Evolutionary conservation across 1,140 invertebrate species (phyloP).

Genomic region (Apis laboriosa): DNA sequence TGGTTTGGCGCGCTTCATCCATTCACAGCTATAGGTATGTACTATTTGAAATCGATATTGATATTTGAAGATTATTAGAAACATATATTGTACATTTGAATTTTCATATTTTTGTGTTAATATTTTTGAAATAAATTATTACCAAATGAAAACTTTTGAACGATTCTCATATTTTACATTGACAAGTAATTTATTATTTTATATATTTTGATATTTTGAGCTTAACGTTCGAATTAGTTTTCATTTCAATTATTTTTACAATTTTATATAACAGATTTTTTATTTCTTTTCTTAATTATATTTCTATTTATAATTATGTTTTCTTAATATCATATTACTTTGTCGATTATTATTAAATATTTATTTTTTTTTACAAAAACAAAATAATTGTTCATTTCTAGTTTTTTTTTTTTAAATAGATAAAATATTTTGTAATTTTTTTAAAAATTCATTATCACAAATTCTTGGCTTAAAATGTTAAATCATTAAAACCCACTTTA

Average conservation of each 20-base stretch:
- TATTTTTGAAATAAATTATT: constrained; percentile 1
- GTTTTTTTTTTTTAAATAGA: no score
- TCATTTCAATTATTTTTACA: not conserved
- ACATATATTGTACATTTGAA: not conserved
- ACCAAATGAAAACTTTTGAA: not conserved
- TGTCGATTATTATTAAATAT: no score
- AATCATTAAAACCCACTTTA: not conserved
- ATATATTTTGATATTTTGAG: not conserved
- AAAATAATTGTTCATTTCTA: no score
- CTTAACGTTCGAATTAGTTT: not conserved
- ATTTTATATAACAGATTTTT: not conserved
- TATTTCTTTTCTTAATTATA: no score
- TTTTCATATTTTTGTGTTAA: not conserved
- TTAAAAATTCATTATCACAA: not conserved
- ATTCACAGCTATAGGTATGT: not conserved
- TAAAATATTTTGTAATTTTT: no score
- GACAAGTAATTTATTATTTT: not conserved
- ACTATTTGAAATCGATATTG: not conserved
- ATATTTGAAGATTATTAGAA: not conserved
- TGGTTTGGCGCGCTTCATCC: not conserved
- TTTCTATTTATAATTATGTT: no score
- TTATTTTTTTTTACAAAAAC: no score
- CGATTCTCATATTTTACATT: constrained; percentile 1
- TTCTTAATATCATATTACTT: no score
- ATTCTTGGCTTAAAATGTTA: no score